A percentile compares a stretch with the other conserved stretches of the same genome.
Evolutionary conservation across 2,797 vertebrate species (phyloP).

Genomic region (Poeciliopsis infans): DNA sequence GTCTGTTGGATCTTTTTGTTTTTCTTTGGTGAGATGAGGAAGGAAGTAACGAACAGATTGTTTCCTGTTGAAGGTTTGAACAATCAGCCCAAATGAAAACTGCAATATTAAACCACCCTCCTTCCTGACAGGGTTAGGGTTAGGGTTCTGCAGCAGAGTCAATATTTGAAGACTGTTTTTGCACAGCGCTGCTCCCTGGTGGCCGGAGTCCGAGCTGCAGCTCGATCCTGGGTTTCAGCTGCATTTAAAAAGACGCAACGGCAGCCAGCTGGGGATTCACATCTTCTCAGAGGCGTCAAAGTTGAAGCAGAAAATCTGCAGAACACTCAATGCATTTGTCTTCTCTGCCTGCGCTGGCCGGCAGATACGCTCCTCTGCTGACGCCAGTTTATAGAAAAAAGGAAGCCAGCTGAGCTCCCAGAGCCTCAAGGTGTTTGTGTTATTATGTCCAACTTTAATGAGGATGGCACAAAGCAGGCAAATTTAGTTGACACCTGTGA

Average conservation of each 20-base stretch:
- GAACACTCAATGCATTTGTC: constrained; percentile 40
- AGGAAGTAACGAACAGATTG: neutral
- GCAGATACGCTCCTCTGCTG: constrained; percentile 21
- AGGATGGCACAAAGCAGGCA: constrained; percentile 48
- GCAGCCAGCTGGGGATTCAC: constrained; percentile 32
- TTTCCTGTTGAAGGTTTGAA: neutral
- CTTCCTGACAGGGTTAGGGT: neutral
- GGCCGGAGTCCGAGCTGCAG: constrained; percentile 62
- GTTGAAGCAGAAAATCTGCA: constrained; percentile 47
- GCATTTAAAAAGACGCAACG: constrained; percentile 13
- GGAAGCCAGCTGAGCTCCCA: constrained; percentile 29
- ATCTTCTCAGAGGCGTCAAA: constrained; percentile 52
- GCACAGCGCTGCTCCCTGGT: constrained; percentile 65
- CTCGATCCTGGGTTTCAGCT: constrained; percentile 41
- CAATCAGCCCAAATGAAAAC: neutral
- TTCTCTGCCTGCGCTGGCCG: constrained; percentile 24
- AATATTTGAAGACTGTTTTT: constrained; percentile 78
- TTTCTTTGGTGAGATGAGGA: neutral
- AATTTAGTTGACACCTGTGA: constrained; percentile 34
- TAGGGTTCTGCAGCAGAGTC: constrained; percentile 68
- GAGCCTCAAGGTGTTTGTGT: constrained; percentile 55
- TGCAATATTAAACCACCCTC: neutral
- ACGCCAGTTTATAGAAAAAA: constrained; percentile 53
- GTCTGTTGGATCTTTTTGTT: neutral
- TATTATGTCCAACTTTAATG: constrained; percentile 62